Evolutionary conservation across 2,797 vertebrate species (phyloP).

Genomic region (Siniperca scherzeri): DNA sequence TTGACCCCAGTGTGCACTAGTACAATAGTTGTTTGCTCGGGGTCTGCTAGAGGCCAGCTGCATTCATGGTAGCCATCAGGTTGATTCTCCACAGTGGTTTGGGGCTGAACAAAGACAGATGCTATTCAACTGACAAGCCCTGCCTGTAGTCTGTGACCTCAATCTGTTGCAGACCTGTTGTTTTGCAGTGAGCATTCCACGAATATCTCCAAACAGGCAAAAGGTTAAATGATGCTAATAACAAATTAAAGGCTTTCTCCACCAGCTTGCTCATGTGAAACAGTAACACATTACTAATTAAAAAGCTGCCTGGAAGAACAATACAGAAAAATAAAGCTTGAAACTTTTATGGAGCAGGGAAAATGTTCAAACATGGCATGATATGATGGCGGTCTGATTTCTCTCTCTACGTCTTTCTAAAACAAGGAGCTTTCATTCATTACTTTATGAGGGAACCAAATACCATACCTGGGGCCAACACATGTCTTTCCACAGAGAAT

Average conservation of each 20-base stretch:
- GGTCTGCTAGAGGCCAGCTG: conserved; percentile 9
- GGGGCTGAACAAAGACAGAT: conserved; percentile 63
- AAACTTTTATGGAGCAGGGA: conserved; percentile 20
- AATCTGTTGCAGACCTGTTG: conserved; percentile 41
- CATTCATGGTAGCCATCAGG: conserved; percentile 20
- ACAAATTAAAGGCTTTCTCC: conserved; percentile 57
- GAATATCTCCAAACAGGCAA: conserved; percentile 58
- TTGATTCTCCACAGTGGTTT: conserved; percentile 44
- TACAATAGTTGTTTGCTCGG: conserved; percentile 10
- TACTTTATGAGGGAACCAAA: conserved; percentile 52
- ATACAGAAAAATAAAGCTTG: conserved; percentile 33
- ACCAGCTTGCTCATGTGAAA: conserved; percentile 43
- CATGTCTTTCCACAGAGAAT: conserved; percentile 40
- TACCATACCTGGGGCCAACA: conserved; percentile 29
- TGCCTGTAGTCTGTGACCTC: conserved; percentile 47
- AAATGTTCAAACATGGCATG: conserved; percentile 41
- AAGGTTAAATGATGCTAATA: conserved; percentile 65
- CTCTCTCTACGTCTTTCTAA: conserved; percentile 31
- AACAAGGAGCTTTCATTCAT: conserved; percentile 59
- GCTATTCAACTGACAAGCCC: conserved; percentile 36
- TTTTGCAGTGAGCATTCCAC: conserved; percentile 55
- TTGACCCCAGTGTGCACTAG: not conserved
- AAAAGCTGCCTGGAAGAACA: conserved; percentile 52
- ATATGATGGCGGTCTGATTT: conserved; percentile 49
- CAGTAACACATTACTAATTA: conserved; percentile 58